These are phyloP conservation scores for Aphodius granarius DNA, from an alignment of 2,888 invertebrate genomes.

Conservation along the genomic window DNA sequence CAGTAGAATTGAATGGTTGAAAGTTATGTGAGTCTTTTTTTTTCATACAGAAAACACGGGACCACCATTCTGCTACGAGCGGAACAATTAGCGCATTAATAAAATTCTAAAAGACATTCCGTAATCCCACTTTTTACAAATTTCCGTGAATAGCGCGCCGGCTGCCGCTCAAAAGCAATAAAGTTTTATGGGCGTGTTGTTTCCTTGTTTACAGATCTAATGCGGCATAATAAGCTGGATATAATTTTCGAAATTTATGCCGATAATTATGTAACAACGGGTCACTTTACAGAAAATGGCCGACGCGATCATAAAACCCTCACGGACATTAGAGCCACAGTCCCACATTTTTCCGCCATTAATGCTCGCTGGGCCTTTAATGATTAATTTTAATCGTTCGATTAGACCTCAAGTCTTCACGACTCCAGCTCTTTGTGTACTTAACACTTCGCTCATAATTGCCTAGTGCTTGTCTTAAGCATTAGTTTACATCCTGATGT, in stretches of 20 bases:
- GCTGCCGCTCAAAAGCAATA: neutral
- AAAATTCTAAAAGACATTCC: neutral
- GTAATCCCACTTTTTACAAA: neutral
- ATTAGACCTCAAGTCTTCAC: no score
- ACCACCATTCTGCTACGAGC: neutral
- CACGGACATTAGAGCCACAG: conserved; percentile 8
- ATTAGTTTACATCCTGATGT: neutral
- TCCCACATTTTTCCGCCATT: conserved; percentile 4
- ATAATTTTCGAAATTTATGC: conserved; percentile 18
- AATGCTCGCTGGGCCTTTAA: neutral
- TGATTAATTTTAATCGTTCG: conserved; percentile 14
- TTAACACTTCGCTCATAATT: conserved; percentile 3
- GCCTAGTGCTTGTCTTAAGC: neutral
- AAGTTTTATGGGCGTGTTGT: conserved; percentile 1
- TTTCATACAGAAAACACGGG: neutral
- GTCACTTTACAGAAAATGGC: neutral
- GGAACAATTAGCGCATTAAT: neutral
- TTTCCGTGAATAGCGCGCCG: neutral
- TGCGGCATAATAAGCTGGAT: conserved; percentile 8
- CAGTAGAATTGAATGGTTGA: neutral
- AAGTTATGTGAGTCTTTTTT: neutral
- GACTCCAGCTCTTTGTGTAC: neutral
- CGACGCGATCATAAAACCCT: neutral
- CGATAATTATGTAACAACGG: conserved; percentile 6
- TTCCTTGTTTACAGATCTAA: neutral